Evolutionary conservation across 2,888 invertebrate genomes (phyloP).

Genomic region (Meloe dianella): DNA sequence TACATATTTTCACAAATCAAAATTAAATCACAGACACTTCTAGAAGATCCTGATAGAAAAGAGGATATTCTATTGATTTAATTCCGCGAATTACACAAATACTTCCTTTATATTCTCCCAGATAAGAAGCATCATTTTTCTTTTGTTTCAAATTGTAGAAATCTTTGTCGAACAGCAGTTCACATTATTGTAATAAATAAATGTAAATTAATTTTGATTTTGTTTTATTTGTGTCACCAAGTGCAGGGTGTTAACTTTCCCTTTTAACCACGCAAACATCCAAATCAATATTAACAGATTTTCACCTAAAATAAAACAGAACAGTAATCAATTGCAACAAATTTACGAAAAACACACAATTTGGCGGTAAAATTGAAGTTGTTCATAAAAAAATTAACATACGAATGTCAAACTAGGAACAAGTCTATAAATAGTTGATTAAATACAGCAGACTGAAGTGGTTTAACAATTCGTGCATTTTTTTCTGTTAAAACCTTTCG

Average conservation of each 20-base stretch:
- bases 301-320: conserved; percentile 1
- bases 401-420: background rate
- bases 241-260: background rate
- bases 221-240: background rate
- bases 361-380: background rate
- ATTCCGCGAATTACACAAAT: background rate
- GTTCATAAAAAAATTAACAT: background rate
- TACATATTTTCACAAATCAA: conserved; percentile 68
- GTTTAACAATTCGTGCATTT: background rate
- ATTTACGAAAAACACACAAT: background rate
- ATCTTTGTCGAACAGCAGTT: background rate
- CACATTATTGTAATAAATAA: conserved; percentile 17
- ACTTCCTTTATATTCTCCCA: background rate
- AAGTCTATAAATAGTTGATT: conserved; percentile 3
- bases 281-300: background rate
- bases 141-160: background rate
- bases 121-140: background rate
- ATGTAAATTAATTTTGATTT: conserved; percentile 4
- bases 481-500: background rate
- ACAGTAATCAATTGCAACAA: background rate
- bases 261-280: background rate
- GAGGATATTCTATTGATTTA: conserved; percentile 43
- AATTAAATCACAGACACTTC: conserved; percentile 62
- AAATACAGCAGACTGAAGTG: background rate
- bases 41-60: conserved; percentile 61